Percentiles rank a stretch among this genome's conserved stretches.
phyloP scores from a whole-genome alignment of 2,888 invertebrate species.

The Oscheius sp. region DNA sequence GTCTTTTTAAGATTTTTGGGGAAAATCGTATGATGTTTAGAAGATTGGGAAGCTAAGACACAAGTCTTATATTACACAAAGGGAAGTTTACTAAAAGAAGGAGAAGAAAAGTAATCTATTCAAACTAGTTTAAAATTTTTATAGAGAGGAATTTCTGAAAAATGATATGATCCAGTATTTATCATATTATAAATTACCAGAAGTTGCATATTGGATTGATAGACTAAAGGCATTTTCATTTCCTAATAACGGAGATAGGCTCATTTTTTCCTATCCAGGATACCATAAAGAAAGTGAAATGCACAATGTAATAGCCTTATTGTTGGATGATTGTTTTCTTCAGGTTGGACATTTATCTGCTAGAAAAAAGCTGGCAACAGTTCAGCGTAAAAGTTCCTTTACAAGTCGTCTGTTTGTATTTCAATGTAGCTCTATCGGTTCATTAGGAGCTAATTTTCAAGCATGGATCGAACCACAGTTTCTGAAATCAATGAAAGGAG shows the following conservation, averaged over 20 bases:
- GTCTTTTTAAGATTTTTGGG: neutral
- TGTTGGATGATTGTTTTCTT: conserved; percentile 1
- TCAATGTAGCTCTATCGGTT: conserved; percentile 65
- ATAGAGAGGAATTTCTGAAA: conserved; percentile 27
- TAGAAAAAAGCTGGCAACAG: neutral
- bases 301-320: conserved; percentile 3
- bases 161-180: conserved; percentile 42
- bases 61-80: conserved; percentile 58
- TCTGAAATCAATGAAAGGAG: conserved; percentile 74
- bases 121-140: neutral
- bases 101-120: neutral
- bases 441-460: conserved; percentile 77
- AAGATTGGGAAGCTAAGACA: conserved; percentile 61
- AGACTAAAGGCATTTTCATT: conserved; percentile 35
- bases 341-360: conserved; percentile 36
- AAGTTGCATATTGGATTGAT: conserved; percentile 38
- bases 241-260: conserved; percentile 41
- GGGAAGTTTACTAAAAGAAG: neutral
- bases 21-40: conserved; percentile 8
- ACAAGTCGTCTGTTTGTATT: conserved; percentile 35
- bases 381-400: neutral
- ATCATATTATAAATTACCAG: conserved; percentile 10
- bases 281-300: conserved; percentile 36
- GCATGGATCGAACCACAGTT: conserved; percentile 84
- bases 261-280: conserved; percentile 61